phyloP scores from a whole-genome alignment of 2,888 invertebrate genomes.

The Malthinus seriepunctatus region DNA sequence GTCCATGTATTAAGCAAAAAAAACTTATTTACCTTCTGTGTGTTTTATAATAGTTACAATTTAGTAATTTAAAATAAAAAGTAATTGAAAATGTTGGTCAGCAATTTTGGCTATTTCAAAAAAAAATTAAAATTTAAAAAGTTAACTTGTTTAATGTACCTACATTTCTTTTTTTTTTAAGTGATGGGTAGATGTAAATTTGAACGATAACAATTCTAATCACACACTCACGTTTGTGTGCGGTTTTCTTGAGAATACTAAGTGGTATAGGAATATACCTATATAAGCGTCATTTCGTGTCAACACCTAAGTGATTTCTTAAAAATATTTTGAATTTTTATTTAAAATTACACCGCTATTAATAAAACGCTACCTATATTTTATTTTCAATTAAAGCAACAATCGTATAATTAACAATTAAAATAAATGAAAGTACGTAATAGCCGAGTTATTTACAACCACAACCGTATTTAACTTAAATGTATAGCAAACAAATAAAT shows the following conservation, averaged over 20 bases:
- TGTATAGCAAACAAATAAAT: too few species aligned
- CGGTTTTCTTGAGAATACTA: conserved; percentile 7
- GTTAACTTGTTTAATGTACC: neutral
- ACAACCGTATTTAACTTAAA: too few species aligned
- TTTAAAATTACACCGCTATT: too few species aligned
- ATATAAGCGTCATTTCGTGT: conserved; percentile 6
- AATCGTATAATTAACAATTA: too few species aligned
- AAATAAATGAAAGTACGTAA: too few species aligned
- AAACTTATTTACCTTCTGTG: neutral
- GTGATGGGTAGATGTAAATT: conserved; percentile 3
- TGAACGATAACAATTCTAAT: conserved; percentile 9
- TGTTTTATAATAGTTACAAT: neutral
- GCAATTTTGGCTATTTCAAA: neutral
- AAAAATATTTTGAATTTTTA: conserved; percentile 2
- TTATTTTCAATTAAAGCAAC: too few species aligned
- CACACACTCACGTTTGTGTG: conserved; percentile 8
- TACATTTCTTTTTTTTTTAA: conserved; percentile 8
- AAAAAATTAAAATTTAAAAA: neutral
- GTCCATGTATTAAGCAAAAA: neutral
- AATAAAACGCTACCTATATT: too few species aligned
- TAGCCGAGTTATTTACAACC: too few species aligned
- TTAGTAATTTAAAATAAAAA: conserved; percentile 1
- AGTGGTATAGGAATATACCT: neutral
- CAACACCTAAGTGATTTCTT: conserved; percentile 2
- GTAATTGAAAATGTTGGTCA: neutral